phyloP scores from a whole-genome alignment of 1,140 invertebrate species.

The Pentalonia nigronervosa region DNA sequence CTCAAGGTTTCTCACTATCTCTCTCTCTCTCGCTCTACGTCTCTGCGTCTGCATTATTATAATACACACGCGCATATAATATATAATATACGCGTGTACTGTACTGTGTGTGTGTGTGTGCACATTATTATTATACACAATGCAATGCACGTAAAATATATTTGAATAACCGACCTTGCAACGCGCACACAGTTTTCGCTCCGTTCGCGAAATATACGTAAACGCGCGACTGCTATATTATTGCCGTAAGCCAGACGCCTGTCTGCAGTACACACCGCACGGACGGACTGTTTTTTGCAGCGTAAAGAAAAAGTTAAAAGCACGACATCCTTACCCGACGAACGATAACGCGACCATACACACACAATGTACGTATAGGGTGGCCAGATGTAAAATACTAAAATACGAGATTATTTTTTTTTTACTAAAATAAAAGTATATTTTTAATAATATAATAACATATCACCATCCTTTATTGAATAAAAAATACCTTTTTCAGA shows the following conservation, averaged over 20 bases:
- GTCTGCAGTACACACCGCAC: neutral
- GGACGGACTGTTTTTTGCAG: neutral
- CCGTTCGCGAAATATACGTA: constrained; percentile 1
- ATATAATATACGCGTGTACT: neutral
- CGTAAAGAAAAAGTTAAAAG: neutral
- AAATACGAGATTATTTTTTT: too few relatives aligned
- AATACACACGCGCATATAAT: neutral
- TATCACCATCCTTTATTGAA: too few relatives aligned
- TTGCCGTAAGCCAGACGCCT: neutral
- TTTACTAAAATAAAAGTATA: too few relatives aligned
- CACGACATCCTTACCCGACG: neutral
- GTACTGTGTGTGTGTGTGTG: neutral
- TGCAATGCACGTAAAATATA: neutral
- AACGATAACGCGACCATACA: neutral
- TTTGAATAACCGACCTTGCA: constrained; percentile 37
- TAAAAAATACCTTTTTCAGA: too few relatives aligned
- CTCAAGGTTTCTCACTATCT: constrained; percentile 21
- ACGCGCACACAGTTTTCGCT: neutral
- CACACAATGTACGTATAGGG: neutral
- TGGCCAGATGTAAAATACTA: too few relatives aligned
- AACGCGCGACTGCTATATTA: neutral
- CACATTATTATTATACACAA: neutral
- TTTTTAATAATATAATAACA: too few relatives aligned
- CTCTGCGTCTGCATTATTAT: constrained; percentile 6
- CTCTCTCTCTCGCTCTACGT: neutral